phyloP scores from a whole-genome alignment of 2,797 vertebrate species.

The Catharus ustulatus region DNA sequence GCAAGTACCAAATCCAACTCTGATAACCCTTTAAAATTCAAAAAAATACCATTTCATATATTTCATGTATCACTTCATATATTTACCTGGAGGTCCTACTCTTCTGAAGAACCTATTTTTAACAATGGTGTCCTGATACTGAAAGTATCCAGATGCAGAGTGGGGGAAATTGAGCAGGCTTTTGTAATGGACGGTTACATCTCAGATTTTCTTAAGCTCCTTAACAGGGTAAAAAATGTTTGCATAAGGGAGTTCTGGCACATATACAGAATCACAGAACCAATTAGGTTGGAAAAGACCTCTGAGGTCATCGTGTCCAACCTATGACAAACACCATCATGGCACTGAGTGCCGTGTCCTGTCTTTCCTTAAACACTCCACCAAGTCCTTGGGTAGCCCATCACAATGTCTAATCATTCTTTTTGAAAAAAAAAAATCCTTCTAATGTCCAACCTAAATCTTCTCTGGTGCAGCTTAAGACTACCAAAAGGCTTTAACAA shows the following conservation, averaged over 20 bases:
- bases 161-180: not conserved
- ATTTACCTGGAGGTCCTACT: not conserved
- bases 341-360: not conserved
- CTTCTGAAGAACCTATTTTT: not conserved
- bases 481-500: not conserved
- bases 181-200: not conserved
- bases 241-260: not conserved
- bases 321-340: not conserved
- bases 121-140: not conserved
- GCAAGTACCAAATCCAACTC: not conserved
- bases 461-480: not conserved
- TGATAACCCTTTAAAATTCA: not conserved
- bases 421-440: not conserved
- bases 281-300: not conserved
- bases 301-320: not conserved
- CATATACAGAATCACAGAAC: not conserved
- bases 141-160: not conserved
- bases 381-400: not conserved
- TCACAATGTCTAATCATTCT: not conserved
- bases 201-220: not conserved
- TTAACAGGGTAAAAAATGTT: not conserved
- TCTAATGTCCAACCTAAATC: not conserved
- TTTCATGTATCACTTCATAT: no score
- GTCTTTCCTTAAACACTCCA: not conserved
- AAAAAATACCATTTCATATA: not conserved